Percentiles rank a stretch among this genome's conserved stretches.
Conservation (phyloP, 2,888 invertebrate genomes). For the Xanthia icteritia region DNA sequence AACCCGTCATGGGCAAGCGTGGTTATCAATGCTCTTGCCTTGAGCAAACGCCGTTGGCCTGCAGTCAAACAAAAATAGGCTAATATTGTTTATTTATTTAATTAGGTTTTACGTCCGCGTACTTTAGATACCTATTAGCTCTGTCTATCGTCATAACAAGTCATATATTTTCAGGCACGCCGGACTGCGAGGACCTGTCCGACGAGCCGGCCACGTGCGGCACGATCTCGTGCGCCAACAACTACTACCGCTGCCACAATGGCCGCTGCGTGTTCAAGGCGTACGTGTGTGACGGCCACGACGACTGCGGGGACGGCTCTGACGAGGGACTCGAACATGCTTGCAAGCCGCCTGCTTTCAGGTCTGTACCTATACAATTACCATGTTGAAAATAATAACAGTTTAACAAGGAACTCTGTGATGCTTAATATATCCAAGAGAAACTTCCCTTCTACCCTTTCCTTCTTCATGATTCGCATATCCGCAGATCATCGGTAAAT, state of each 20-base stretch:
- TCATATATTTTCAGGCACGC: conserved; percentile 83
- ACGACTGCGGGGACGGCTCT: conserved; percentile 97
- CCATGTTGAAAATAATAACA: neutral
- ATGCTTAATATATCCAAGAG: neutral
- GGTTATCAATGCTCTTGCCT: neutral
- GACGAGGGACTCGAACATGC: conserved; percentile 96
- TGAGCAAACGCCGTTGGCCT: neutral
- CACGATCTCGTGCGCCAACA: conserved; percentile 93
- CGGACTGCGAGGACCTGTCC: conserved; percentile 97
- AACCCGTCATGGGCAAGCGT: neutral
- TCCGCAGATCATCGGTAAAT: neutral
- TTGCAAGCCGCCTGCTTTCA: conserved; percentile 94
- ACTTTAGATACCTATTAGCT: neutral
- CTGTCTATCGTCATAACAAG: neutral
- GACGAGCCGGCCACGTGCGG: conserved; percentile 97
- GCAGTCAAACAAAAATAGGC: neutral
- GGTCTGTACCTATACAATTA: conserved; percentile 73
- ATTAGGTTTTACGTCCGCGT: neutral
- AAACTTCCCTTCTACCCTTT: neutral
- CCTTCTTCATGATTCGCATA: neutral
- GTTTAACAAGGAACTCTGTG: neutral
- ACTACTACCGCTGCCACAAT: conserved; percentile 96
- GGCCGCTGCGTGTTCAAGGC: conserved; percentile 97
- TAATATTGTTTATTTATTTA: neutral
- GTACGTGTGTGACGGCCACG: conserved; percentile 97